phyloP scores from a whole-genome alignment of 2,888 invertebrate genomes.

The Disparrhopalites patrizii region DNA sequence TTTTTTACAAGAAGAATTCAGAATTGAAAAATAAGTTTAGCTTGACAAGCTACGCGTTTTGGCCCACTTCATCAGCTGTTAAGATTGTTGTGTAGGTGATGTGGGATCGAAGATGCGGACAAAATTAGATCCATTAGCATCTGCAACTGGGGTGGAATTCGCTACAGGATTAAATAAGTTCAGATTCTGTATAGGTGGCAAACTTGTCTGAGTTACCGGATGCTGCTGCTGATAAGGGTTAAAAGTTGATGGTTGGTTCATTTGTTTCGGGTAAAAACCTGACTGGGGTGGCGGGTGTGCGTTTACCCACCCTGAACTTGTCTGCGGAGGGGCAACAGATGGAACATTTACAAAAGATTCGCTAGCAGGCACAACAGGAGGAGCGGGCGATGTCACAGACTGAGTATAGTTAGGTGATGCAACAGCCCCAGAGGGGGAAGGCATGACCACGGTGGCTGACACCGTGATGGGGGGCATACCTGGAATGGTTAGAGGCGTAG shows the following conservation, averaged over 20 bases:
- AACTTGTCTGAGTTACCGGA: slow-evolving; percentile 24
- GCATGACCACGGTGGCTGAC: slow-evolving; percentile 60
- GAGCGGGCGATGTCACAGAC: neutral
- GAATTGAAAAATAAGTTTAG: too few relatives aligned
- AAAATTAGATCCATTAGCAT: slow-evolving; percentile 32
- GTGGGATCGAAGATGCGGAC: slow-evolving; percentile 45
- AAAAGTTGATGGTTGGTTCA: slow-evolving; percentile 19
- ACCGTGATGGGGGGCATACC: slow-evolving; percentile 78
- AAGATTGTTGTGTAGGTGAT: slow-evolving; percentile 28
- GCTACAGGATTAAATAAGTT: slow-evolving; percentile 47
- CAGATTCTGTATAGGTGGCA: slow-evolving; percentile 34
- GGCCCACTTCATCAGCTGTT: too few relatives aligned
- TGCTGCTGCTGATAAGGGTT: slow-evolving; percentile 26
- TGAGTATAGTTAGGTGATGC: neutral
- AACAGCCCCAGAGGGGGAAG: slow-evolving; percentile 28
- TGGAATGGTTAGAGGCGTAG: slow-evolving; percentile 66
- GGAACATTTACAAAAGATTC: slow-evolving; percentile 8
- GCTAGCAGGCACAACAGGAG: neutral
- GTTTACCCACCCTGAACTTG: slow-evolving; percentile 17
- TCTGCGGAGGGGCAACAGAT: slow-evolving; percentile 18
- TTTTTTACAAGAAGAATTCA: too few relatives aligned
- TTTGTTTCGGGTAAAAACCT: neutral
- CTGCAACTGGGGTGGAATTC: slow-evolving; percentile 43
- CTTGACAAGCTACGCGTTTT: too few relatives aligned
- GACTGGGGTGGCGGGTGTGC: slow-evolving; percentile 12